Conservation (phyloP, 2,113 vertebrate species). For the Trematomus loennbergii region DNA sequence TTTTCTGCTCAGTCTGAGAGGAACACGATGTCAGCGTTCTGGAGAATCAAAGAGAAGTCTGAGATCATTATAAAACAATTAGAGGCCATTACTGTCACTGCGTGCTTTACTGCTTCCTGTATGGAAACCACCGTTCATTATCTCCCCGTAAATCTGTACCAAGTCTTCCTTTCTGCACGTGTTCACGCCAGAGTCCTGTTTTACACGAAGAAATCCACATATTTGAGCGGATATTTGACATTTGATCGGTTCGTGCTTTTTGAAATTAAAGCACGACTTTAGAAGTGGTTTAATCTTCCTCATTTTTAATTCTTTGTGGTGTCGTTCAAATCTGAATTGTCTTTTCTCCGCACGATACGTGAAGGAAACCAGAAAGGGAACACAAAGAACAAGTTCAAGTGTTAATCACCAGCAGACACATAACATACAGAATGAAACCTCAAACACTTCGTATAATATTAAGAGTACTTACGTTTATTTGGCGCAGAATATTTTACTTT, state of each 20-base stretch:
- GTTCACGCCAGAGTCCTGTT: too few relatives aligned
- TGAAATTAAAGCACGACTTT: too few relatives aligned
- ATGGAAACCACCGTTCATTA: neutral
- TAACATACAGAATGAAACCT: neutral
- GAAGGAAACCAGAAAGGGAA: too few relatives aligned
- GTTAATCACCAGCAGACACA: conserved; percentile 6
- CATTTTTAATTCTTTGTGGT: neutral
- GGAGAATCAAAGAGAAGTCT: neutral
- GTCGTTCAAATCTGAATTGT: conserved; percentile 34
- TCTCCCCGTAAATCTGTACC: neutral
- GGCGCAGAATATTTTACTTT: too few relatives aligned
- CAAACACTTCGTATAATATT: neutral
- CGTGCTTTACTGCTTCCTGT: neutral
- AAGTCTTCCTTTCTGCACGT: neutral
- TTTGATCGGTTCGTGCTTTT: neutral
- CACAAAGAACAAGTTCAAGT: neutral
- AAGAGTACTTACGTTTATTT: too few relatives aligned
- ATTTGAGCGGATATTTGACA: neutral
- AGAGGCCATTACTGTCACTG: conserved; percentile 25
- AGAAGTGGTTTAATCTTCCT: too few relatives aligned
- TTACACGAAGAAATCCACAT: neutral
- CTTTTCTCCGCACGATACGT: neutral
- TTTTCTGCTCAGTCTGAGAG: too few relatives aligned
- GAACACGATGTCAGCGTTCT: neutral
- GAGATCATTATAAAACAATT: conserved; percentile 30